These are phyloP conservation scores for Boleophthalmus pectinirostris DNA, from an alignment of 2,113 vertebrate species.

Conservation along the genomic window DNA sequence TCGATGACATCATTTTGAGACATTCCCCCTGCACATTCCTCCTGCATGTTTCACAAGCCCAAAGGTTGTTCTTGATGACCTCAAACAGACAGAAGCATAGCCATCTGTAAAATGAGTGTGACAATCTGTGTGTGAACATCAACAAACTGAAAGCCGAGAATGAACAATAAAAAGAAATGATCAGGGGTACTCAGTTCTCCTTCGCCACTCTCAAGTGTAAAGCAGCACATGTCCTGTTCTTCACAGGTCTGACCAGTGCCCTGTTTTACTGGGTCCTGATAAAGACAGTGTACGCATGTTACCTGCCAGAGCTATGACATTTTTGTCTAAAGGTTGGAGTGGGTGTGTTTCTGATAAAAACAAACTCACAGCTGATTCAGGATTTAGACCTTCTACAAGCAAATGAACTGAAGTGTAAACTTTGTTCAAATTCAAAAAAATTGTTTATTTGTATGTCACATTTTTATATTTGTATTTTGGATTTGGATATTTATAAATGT, in stretches of 20 bases:
- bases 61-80: background rate
- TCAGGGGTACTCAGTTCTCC: background rate
- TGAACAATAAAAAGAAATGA: background rate
- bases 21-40: too few species aligned
- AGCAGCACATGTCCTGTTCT: too few species aligned
- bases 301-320: background rate
- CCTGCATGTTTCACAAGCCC: background rate
- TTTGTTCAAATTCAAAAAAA: too few species aligned
- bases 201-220: background rate
- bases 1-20: too few species aligned
- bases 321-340: background rate
- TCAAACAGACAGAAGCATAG: background rate
- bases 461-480: too few species aligned
- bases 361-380: background rate
- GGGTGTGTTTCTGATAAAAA: background rate
- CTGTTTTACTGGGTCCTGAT: background rate
- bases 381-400: conserved; percentile 2
- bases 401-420: too few species aligned
- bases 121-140: background rate
- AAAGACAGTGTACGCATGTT: background rate
- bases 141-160: background rate
- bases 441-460: too few species aligned
- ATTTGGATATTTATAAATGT: too few species aligned
- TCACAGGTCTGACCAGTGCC: background rate
- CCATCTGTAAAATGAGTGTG: background rate